These are phyloP conservation scores for Porites rus DNA, from an alignment of 92 coral and sea anemone species.

Conservation along the genomic window DNA sequence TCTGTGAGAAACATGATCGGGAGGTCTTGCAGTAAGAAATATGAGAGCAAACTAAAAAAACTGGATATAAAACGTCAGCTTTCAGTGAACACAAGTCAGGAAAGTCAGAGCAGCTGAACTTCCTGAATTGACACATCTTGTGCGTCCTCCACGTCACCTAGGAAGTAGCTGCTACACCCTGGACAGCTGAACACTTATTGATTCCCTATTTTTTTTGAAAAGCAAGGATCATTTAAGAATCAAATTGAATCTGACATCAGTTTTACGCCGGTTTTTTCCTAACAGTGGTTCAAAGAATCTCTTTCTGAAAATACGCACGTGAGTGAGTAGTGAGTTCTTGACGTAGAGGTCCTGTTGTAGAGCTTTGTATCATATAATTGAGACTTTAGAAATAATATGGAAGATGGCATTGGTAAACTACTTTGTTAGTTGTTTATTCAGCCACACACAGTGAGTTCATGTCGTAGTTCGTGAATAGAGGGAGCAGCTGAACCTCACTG, in stretches of 20 bases:
- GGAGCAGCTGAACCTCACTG: no score
- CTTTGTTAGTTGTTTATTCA: no score
- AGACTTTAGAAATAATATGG: no score
- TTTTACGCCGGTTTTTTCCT: background rate
- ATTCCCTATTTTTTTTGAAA: background rate
- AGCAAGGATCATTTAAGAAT: background rate
- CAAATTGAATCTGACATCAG: background rate
- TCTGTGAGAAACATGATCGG: background rate
- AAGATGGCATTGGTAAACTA: no score
- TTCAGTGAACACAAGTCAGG: background rate
- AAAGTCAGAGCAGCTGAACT: constrained; percentile 6
- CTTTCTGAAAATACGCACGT: background rate
- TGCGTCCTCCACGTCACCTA: background rate
- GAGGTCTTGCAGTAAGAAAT: background rate
- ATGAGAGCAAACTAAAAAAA: background rate
- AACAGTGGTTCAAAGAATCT: no score
- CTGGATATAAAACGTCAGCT: no score
- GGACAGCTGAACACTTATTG: background rate
- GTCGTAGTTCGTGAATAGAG: no score
- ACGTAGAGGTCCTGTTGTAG: no score
- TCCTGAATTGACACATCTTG: background rate
- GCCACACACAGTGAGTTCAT: no score
- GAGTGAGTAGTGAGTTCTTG: background rate
- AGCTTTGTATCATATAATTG: no score
- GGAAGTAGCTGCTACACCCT: background rate